Base-by-base conservation (phyloP, 2,113 vertebrate species). In the Ptyas mucosa region DNA sequence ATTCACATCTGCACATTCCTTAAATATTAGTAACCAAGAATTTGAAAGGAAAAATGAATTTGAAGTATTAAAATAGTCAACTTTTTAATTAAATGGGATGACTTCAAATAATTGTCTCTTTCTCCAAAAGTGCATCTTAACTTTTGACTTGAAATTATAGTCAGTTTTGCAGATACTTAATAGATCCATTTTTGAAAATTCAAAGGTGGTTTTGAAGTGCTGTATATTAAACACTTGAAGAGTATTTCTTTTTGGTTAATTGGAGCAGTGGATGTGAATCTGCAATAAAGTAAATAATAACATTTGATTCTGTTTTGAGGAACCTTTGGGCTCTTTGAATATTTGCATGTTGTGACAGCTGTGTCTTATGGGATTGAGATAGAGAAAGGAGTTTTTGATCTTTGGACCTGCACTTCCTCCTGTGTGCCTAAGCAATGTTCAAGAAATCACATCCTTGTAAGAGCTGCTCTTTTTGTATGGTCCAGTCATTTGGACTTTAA, bases 221-320 rank as follows among this genome's bases (percentile, higher is more conserved):
- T 81, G 39, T 20, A 85, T 39, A 23, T 49, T 88, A 88, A 91
- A 85, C 24, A 92, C 1, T 92, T n/a, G 69, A 39, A 5, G 46
- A 58, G 69, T 94, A 90, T 94, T 39, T 95, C 61, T 91, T 95
- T 94, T 93, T 94, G 95, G 20, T 90, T 92, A 93, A 94, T 91
- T 94, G 75, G 91, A 95, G 94, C 88, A 2, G 52, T 93, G 87
- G 64, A 55, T 61, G 89, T 81, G 90, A 95, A 94, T 91, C 93
- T 94, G 91, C 54, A 93, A 92, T 90, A 54, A 93, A 85, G 93
- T 81, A 92, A 95, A 90, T 93, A 69, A 6, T 12, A 64, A 93
- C 92, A 91, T 90, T 91, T 43, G 92, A 53, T 69, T 90, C 18
- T 92, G 69, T 91, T 57, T 88, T 21, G 34, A n/a, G 57, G 90